A percentile compares a stretch with the other conserved stretches of the same genome.
These are phyloP conservation scores for Parelbella ahira DNA, from an alignment of 2,888 invertebrate species.

Conservation along the genomic window DNA sequence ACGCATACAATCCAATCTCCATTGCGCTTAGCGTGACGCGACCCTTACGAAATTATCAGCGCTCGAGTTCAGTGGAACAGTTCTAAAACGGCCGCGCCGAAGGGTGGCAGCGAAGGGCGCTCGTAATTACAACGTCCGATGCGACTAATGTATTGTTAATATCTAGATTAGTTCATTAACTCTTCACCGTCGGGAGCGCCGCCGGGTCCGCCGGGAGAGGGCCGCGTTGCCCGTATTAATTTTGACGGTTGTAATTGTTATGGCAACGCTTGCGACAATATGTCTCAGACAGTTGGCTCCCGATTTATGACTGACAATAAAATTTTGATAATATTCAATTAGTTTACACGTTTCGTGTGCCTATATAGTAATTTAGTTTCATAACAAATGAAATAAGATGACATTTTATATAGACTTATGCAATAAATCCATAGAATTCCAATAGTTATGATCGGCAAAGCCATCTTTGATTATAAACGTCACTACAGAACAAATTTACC, in stretches of 20 bases:
- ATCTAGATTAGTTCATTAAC: conserved; percentile 80
- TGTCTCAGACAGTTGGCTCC: conserved; percentile 29
- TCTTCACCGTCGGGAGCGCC: conserved; percentile 55
- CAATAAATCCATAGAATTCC: too few relatives aligned
- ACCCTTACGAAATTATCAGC: conserved; percentile 20
- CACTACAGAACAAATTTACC: too few relatives aligned
- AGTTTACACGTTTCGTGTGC: too few relatives aligned
- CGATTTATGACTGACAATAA: conserved; percentile 18
- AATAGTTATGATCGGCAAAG: too few relatives aligned
- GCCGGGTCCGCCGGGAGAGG: conserved; percentile 38
- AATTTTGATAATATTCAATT: too few relatives aligned
- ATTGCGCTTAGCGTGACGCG: too few relatives aligned
- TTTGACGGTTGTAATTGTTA: conserved; percentile 61
- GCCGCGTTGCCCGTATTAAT: conserved; percentile 53
- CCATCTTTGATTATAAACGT: too few relatives aligned
- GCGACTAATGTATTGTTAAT: conserved; percentile 78
- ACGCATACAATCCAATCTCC: conserved; percentile 21
- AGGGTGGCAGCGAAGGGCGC: conserved; percentile 36
- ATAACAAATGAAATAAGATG: background rate
- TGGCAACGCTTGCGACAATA: conserved; percentile 38
- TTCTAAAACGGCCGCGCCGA: conserved; percentile 7
- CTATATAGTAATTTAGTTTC: background rate
- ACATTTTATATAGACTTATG: too few relatives aligned
- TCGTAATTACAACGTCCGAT: conserved; percentile 61
- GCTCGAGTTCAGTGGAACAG: conserved; percentile 13